Evolutionary conservation across 2,113 vertebrate genomes (phyloP), one percentile per base, ranked within the genome.

Genomic region (Uria lomvia): DNA sequence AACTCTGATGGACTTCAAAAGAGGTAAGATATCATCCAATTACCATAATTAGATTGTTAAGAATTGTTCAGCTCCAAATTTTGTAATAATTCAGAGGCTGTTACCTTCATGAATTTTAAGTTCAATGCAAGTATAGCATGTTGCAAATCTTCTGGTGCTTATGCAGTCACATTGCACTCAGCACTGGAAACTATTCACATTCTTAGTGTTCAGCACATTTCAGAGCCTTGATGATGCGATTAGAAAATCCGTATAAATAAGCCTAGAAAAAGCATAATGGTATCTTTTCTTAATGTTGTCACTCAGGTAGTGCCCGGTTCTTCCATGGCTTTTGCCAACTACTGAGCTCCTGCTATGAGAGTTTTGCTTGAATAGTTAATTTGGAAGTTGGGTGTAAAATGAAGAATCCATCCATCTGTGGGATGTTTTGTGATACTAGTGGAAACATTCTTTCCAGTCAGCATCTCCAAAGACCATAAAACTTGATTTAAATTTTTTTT

Each of bases 1-100:
- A 89, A 67, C 73, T 89, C 75, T 76, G 65, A 91, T 92, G 4
- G 30, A 80, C 95, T 95, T 89, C 78, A 80, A 86, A 59, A 80
- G 88, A 77, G n/a, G 75, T 34, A 84, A 92, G 75, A 75, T 86
- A 88, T 79, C 71, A 95, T 80, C 68, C 75, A 80, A 71, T 95
- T 96, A 94, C 72, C 40, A 62, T 94, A 97, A 96, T 95, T 91
- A 92, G 68, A 94, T 91, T 91, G 75, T 95, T 96, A 92, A 90
- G 77, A 95, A 92, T 91, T 94, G 86, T 91, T 95, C 89, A 49
- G 60, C 76, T 85, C 34, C 83, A 77, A 80, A 88, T 84, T 92
- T 85, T 79, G 32, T 88, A 88, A 82, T 94, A 87, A 94, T 94
- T 95, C 91, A 91, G 78, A 87, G 80, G 8, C 80, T 40, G 66